Evolutionary conservation across 1,140 invertebrate species (phyloP), one percentile per base, ranked within the genome.

Genomic region (Drosophila varians): DNA sequence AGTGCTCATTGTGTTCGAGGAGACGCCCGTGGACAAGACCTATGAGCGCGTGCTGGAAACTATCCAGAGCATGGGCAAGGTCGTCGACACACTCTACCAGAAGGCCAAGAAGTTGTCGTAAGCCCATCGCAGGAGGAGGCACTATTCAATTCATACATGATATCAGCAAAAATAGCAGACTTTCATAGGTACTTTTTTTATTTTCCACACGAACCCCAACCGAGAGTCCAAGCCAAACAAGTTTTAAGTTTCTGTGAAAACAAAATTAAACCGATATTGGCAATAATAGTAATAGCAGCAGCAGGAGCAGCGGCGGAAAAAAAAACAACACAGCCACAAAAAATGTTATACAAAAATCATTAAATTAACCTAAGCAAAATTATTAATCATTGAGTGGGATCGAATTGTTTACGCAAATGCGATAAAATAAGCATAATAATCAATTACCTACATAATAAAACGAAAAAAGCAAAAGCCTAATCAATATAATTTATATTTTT

Each of bases 51-150:
- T 98, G 36, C 92, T 99, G 79, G 98, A 99, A 91, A 99, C 97
- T 16, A 98, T 99, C 91, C 97, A 99, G 82, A 98, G 96, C 90
- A 99, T 99, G 97, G 98, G 98, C 76, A 99, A 99, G 94, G 99
- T 99, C 75, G 98, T 99, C 47, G 98, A 99, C 92, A 98, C 98
- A 31, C 94, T 99, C 58, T 99, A 99, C 93, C 97, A 98, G 93
- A 99, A 99, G 94, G 98, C 98, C 73, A 99, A 99, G 93, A 99
- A 99, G 92, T 93, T 99, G 43, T 98, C 97, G 92, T 99, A 98
- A 94, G 42, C 42, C 12, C 5, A 18, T 8, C 23, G 42, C 21
- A 11, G 31, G 7, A 21, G 38, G 11, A 25, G 55, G 49, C 40
- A 49, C 36, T 57, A 65, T 57, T 38, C 52, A 65, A 47, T 66